A percentile compares a stretch with the other conserved stretches of the same genome.
phyloP scores from a whole-genome alignment of 2,113 vertebrate species.

The Phylloscopus whistleri region DNA sequence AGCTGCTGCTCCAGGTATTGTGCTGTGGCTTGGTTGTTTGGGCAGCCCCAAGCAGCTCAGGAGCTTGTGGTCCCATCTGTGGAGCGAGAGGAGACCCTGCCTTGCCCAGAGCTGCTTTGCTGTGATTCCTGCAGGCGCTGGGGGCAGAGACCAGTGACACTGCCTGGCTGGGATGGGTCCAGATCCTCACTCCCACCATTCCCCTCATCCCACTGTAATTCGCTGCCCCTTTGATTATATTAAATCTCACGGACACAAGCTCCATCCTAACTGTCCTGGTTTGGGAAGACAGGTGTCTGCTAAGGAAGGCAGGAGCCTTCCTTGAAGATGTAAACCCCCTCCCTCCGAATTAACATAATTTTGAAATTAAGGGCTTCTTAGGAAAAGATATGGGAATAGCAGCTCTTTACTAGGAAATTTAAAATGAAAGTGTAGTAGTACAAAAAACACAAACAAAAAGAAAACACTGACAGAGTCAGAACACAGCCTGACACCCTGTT shows the following conservation, averaged over 20 bases:
- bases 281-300: neutral
- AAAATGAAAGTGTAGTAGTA: too few species aligned
- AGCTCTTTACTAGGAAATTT: too few species aligned
- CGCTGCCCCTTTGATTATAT: neutral
- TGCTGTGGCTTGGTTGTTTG: rapidly evolving
- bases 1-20: constrained; percentile 80
- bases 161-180: neutral
- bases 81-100: neutral
- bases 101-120: neutral
- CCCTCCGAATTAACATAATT: too few species aligned
- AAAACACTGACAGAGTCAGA: too few species aligned
- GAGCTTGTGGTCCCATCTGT: neutral
- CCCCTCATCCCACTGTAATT: neutral
- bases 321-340: too few species aligned
- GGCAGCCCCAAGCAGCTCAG: neutral
- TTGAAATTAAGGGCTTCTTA: too few species aligned
- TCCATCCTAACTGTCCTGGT: neutral
- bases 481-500: too few species aligned
- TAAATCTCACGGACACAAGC: neutral
- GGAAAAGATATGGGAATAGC: too few species aligned
- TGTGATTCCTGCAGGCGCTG: neutral
- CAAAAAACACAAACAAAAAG: too few species aligned
- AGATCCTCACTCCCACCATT: neutral
- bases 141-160: neutral
- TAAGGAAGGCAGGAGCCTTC: neutral